Percentiles rank a stretch among this genome's conserved stretches.
Evolutionary conservation across 2,113 vertebrate genomes (phyloP).

Genomic region (Symphodus melops): DNA sequence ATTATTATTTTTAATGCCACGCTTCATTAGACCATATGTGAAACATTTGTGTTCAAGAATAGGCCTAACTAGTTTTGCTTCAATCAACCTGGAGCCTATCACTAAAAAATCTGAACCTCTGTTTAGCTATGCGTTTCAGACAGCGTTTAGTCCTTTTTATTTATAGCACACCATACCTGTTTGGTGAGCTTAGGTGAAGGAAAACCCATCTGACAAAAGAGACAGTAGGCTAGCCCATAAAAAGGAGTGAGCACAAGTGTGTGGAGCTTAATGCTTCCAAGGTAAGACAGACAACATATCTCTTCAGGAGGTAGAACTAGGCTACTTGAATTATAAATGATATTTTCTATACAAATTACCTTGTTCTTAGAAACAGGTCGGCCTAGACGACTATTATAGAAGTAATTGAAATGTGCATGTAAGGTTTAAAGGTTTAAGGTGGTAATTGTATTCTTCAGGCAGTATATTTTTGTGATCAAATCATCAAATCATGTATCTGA

Average conservation of each 20-base stretch:
- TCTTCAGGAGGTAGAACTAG: neutral
- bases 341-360: neutral
- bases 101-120: neutral
- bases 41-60: neutral
- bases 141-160: neutral
- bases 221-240: neutral
- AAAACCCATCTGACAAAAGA: slow-evolving; percentile 3
- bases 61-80: too few species aligned
- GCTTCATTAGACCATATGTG: neutral
- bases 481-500: too few species aligned
- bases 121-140: neutral
- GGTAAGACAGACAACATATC: slow-evolving; percentile 42
- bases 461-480: too few species aligned
- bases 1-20: neutral
- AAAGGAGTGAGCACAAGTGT: neutral
- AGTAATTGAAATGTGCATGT: neutral
- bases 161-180: slow-evolving; percentile 30
- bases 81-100: neutral
- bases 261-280: slow-evolving; percentile 16
- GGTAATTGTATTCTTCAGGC: neutral
- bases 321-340: neutral
- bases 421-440: neutral
- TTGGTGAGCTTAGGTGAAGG: slow-evolving; percentile 36
- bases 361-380: neutral
- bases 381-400: neutral